Base-by-base conservation (phyloP, 2,797 vertebrate genomes). In the Microctenopoma lineatum region DNA sequence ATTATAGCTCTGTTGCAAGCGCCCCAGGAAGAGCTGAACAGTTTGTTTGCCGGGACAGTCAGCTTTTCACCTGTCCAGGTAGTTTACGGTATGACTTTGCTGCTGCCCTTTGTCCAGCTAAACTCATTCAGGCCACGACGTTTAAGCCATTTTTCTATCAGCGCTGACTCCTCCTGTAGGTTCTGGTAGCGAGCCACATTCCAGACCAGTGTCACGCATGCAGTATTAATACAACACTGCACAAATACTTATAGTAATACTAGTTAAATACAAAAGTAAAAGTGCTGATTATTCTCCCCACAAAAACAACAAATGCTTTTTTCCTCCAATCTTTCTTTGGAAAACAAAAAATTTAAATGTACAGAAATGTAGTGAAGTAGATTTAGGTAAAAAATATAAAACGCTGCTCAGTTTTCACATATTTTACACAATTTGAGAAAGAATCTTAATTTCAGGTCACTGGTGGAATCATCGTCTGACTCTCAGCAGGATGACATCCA, bases 401-500 rank as follows among this genome's bases (percentile, higher is more conserved):
- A 11, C 2, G 3, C 12, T 38, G 36, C 10, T 38, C 27, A 75
- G 76, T 79, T 79, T 77, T 73, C 70, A 63, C 77, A 82, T 85
- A 80, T 84, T 84, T 85, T 83, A 87, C 74, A 83, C 69, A 75
- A 83, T 75, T 77, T 70, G 62, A 50, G n/a, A 63, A 42, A 13
- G 34, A 66, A 53, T 75, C 39, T 59, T 76, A 59, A 73, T 39
- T 70, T 47, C 66, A 70, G 39, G 47, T 67, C 48, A 59, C 55
- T 59, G 71, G 65, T 67, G 53, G 39, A 54, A 55, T 21, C 61
- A 59, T 83, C 79, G 80, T 83, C 51, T 84, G 85, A 65, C 73
- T 79, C 79, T 87, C 59, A 80, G 70, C 58, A 64, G 46, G 68
- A 66, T 80, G 56, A 74, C 81, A 70, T 76, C 67, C 69, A 79